Evolutionary conservation across 1,140 invertebrate species (phyloP).

Genomic region (Cardiocondyla obscurior): DNA sequence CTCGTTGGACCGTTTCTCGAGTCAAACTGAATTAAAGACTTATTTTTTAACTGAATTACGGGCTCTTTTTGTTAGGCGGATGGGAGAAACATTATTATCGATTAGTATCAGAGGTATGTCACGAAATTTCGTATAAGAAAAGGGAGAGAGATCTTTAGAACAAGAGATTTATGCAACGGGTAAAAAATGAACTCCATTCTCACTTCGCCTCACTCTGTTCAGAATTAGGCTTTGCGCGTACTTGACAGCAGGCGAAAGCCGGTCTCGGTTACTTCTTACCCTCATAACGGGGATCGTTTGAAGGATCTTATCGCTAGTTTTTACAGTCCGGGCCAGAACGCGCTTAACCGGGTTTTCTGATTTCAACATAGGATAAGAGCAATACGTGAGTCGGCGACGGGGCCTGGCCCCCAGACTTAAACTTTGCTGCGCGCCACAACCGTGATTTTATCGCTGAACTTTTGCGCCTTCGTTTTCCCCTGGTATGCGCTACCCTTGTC

Average conservation of each 20-base stretch:
- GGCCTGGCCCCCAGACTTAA: neutral
- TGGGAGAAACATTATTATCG: neutral
- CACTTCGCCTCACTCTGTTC: conserved; percentile 22
- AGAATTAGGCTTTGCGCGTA: conserved; percentile 27
- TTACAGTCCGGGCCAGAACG: conserved; percentile 53
- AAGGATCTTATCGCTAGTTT: conserved; percentile 65
- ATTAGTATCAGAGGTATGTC: neutral
- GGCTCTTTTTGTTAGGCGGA: neutral
- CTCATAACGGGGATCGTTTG: conserved; percentile 57
- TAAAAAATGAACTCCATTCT: neutral
- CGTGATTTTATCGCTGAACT: conserved; percentile 66
- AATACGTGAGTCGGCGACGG: conserved; percentile 13
- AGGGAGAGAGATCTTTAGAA: neutral
- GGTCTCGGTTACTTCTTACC: conserved; percentile 33
- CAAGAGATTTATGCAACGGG: no score
- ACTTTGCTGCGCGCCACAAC: neutral
- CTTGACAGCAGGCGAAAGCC: conserved; percentile 35
- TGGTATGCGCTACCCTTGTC: conserved; percentile 55
- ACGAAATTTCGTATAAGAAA: neutral
- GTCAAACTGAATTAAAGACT: conserved; percentile 1
- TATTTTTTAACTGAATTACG: conserved; percentile 7
- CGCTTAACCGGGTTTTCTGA: conserved; percentile 62
- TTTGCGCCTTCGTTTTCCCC: conserved; percentile 67
- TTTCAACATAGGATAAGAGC: conserved; percentile 56
- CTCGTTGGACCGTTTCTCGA: neutral